Conservation (phyloP, 2,113 vertebrate species). For the Haplotaxodon microlepis region DNA sequence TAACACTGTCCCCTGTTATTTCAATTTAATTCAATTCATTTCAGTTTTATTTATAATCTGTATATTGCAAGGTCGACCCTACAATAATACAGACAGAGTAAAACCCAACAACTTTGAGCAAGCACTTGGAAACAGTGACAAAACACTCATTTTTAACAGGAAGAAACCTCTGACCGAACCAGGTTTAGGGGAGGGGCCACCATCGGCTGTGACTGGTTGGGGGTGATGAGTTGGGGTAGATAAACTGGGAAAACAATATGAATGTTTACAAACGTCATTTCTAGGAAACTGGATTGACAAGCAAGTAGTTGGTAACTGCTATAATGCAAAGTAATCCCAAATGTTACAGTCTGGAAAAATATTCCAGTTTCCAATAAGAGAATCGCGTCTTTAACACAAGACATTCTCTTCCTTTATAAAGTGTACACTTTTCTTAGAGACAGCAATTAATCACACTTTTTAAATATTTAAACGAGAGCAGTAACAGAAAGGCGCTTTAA, state of each 20-base stretch:
- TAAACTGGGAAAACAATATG: neutral
- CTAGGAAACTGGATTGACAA: neutral
- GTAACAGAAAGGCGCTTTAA: neutral
- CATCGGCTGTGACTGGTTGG: neutral
- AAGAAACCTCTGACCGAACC: neutral
- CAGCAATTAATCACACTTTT: constrained; percentile 17
- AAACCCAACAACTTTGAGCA: neutral
- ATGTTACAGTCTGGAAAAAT: neutral
- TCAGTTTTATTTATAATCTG: neutral
- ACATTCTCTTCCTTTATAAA: neutral
- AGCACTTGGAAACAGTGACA: neutral
- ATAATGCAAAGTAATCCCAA: neutral
- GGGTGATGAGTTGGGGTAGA: neutral
- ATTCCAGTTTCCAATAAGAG: neutral
- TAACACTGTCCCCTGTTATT: neutral
- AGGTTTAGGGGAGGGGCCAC: neutral
- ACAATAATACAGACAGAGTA: neutral
- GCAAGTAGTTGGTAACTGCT: neutral
- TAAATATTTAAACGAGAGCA: neutral
- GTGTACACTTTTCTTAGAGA: neutral
- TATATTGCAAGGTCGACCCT: neutral
- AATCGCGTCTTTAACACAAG: neutral
- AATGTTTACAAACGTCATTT: neutral
- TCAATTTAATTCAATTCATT: neutral
- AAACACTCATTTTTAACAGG: neutral